phyloP scores from a whole-genome alignment of 1,140 invertebrate species.

The Ips nitidus region DNA sequence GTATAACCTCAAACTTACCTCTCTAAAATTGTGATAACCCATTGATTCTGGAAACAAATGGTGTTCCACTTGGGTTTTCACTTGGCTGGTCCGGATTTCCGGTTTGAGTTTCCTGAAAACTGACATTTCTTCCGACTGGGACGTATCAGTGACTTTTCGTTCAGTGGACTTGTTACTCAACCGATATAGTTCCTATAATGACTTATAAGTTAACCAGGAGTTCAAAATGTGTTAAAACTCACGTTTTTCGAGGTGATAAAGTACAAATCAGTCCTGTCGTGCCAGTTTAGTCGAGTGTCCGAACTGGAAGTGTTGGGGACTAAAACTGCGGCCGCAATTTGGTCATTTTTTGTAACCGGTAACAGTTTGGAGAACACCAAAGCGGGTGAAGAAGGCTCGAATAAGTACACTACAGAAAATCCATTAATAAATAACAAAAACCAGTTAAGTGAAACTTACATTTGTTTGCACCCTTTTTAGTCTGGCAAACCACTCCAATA shows the following conservation, averaged over 20 bases:
- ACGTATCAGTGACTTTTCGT: too few species aligned
- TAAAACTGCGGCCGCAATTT: constrained; percentile 57
- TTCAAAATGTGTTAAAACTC: constrained; percentile 49
- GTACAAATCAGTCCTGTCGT: constrained; percentile 60
- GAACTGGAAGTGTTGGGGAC: constrained; percentile 56
- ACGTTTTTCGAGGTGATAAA: constrained; percentile 62
- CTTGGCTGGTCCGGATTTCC: constrained; percentile 25
- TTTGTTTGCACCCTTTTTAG: constrained; percentile 58
- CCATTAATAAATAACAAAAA: background rate
- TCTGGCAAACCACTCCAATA: constrained; percentile 66
- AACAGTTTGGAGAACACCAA: constrained; percentile 58
- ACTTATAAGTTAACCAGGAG: background rate
- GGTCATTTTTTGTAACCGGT: constrained; percentile 46
- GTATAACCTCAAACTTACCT: constrained; percentile 24
- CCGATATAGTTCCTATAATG: constrained; percentile 41
- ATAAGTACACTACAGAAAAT: constrained; percentile 58
- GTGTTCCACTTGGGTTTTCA: constrained; percentile 14
- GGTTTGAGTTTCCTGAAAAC: constrained; percentile 41
- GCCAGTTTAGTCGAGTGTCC: constrained; percentile 56
- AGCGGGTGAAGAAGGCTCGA: constrained; percentile 59
- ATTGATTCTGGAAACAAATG: constrained; percentile 37
- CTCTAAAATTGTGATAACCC: constrained; percentile 37
- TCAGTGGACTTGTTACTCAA: constrained; percentile 29
- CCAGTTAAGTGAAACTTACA: constrained; percentile 7
- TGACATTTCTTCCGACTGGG: constrained; percentile 27